These are phyloP conservation scores for Apoda limacodes DNA, from an alignment of 2,888 invertebrate genomes.

Conservation along the genomic window DNA sequence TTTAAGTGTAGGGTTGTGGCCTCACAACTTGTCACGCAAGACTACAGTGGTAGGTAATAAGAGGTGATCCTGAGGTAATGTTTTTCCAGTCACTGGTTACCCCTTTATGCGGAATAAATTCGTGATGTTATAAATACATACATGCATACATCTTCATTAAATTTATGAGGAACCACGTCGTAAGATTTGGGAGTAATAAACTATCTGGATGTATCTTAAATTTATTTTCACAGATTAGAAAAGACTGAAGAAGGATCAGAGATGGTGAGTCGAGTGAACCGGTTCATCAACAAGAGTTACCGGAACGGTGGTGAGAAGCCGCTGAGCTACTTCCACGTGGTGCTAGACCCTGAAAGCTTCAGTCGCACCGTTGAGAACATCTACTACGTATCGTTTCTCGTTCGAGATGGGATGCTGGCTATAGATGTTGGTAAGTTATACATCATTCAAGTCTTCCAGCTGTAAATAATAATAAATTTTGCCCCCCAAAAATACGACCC, in stretches of 20 bases:
- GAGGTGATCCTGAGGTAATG: no score
- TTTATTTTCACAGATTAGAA: slow-evolving; percentile 33
- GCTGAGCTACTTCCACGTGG: slow-evolving; percentile 69
- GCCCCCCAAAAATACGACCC: no score
- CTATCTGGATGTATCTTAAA: not conserved
- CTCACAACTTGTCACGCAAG: no score
- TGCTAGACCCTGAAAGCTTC: slow-evolving; percentile 71
- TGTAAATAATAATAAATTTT: no score
- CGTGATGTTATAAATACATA: no score
- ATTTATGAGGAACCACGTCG: no score
- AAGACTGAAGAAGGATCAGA: slow-evolving; percentile 68
- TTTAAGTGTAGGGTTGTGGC: no score
- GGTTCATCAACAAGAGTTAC: slow-evolving; percentile 51
- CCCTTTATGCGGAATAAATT: no score
- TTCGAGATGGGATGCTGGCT: slow-evolving; percentile 64
- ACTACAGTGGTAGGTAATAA: no score
- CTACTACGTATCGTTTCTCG: slow-evolving; percentile 73
- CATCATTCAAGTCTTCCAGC: no score
- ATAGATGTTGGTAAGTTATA: slow-evolving; percentile 64
- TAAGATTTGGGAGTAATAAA: not conserved
- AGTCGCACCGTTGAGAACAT: slow-evolving; percentile 73
- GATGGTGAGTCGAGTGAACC: slow-evolving; percentile 61
- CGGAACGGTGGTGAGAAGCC: slow-evolving; percentile 39
- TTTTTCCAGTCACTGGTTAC: no score
- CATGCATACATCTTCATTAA: no score